Percentiles rank a stretch among this genome's conserved stretches.
Conservation (phyloP, 2,888 invertebrate species). For the Argyra leucocephala region DNA sequence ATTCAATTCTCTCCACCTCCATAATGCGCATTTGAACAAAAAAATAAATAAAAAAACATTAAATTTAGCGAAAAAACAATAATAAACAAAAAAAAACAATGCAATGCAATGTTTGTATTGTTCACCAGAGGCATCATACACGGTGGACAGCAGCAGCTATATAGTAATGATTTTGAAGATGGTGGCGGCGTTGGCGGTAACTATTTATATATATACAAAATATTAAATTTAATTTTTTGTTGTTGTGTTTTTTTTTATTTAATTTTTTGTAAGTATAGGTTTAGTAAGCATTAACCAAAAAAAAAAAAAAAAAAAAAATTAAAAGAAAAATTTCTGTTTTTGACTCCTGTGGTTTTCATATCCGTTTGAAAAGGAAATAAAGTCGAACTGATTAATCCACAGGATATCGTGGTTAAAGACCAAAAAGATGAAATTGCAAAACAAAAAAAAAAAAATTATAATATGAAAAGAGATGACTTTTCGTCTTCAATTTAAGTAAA, state of each 20-base stretch:
- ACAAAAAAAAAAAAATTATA: too few species aligned
- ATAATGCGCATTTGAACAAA: too few species aligned
- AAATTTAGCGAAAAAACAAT: not conserved
- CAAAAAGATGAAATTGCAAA: not conserved
- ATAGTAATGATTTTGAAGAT: not conserved
- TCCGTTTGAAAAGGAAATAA: not conserved
- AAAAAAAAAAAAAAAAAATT: not conserved
- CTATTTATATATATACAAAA: not conserved
- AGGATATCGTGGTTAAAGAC: constrained; percentile 6
- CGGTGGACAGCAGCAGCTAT: not conserved
- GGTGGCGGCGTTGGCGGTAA: not conserved
- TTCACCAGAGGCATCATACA: not conserved
- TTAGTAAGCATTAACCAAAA: not conserved
- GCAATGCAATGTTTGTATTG: not conserved
- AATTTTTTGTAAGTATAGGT: too few species aligned
- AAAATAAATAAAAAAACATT: too few species aligned
- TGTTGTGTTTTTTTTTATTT: too few species aligned
- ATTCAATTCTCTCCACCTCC: too few species aligned
- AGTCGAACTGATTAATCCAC: constrained; percentile 6
- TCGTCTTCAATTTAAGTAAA: too few species aligned
- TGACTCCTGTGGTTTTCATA: constrained; percentile 6
- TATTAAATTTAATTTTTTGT: too few species aligned
- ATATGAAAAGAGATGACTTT: too few species aligned
- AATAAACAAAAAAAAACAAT: not conserved
- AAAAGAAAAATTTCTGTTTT: too few species aligned